Percentiles rank a stretch among this genome's conserved stretches.
Conservation (phyloP, 2,113 vertebrate species). For the Zootoca vivipara region DNA sequence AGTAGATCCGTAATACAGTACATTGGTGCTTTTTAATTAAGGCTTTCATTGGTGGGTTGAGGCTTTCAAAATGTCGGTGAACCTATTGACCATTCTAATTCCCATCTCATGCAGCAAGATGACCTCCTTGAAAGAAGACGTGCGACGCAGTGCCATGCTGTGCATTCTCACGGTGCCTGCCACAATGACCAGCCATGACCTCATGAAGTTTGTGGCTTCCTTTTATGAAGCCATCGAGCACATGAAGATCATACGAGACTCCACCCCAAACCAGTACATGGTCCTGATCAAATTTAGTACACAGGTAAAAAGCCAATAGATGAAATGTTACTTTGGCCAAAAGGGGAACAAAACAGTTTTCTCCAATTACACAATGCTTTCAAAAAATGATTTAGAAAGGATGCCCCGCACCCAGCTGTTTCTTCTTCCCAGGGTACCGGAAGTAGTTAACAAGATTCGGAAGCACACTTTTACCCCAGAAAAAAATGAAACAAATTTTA, state of each 20-base stretch:
- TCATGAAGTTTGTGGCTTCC: constrained; percentile 98
- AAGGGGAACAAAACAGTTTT: background rate
- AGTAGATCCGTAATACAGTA: background rate
- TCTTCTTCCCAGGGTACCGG: background rate
- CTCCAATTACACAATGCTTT: background rate
- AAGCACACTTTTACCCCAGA: too few species aligned
- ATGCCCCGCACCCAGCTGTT: background rate
- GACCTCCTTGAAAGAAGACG: constrained; percentile 93
- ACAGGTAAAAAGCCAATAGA: constrained; percentile 80
- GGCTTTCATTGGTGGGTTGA: too few species aligned
- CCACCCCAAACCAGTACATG: constrained; percentile 98
- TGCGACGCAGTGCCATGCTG: constrained; percentile 93
- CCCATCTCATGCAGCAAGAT: constrained; percentile 87
- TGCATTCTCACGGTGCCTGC: constrained; percentile 95
- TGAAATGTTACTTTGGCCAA: background rate
- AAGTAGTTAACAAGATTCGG: background rate
- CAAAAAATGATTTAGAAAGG: background rate
- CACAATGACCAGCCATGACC: constrained; percentile 97
- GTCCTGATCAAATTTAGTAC: constrained; percentile 93
- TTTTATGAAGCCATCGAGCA: constrained; percentile 97
- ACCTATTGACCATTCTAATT: constrained; percentile 37
- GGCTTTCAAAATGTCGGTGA: too few species aligned
- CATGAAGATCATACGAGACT: constrained; percentile 99
- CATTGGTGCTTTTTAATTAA: background rate
- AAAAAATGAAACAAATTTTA: too few species aligned